phyloP scores from a whole-genome alignment of 92 coral and sea anemone genomes.

The Umimayanthus kanabou region DNA sequence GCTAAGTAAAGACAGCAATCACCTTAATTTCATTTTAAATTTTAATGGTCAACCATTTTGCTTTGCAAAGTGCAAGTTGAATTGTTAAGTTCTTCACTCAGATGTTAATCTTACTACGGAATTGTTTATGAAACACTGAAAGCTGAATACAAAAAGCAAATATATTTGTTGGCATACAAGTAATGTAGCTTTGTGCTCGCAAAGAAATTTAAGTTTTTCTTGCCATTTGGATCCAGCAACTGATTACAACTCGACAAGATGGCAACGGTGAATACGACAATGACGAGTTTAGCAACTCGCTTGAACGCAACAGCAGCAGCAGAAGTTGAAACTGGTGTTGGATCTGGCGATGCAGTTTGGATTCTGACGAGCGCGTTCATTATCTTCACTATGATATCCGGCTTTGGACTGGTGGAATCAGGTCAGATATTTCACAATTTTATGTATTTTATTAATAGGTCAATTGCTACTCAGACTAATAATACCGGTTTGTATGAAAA shows the following conservation, averaged over 20 bases:
- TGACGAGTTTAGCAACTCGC: not conserved
- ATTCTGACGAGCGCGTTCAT: constrained; percentile 87
- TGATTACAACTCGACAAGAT: not conserved
- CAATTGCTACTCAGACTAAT: not conserved
- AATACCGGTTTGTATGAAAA: too few species aligned
- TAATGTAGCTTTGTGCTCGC: not conserved
- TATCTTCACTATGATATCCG: constrained; percentile 89
- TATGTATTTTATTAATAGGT: not conserved
- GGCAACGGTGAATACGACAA: constrained; percentile 10
- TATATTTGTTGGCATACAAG: not conserved
- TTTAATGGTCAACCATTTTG: not conserved
- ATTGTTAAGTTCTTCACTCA: not conserved
- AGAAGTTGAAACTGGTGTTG: constrained; percentile 19
- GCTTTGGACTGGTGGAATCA: constrained; percentile 87
- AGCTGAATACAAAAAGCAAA: not conserved
- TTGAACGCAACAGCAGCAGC: constrained; percentile 21
- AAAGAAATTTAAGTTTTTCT: not conserved
- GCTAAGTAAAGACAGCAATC: not conserved
- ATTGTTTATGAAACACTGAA: not conserved
- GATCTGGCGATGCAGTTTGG: constrained; percentile 91
- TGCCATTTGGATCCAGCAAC: not conserved
- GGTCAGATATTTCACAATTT: constrained; percentile 43
- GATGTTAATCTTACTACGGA: not conserved
- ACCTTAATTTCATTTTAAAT: not conserved
- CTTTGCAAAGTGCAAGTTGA: not conserved